Conservation (phyloP, 2,888 invertebrate genomes). For the Atethmia centrago region DNA sequence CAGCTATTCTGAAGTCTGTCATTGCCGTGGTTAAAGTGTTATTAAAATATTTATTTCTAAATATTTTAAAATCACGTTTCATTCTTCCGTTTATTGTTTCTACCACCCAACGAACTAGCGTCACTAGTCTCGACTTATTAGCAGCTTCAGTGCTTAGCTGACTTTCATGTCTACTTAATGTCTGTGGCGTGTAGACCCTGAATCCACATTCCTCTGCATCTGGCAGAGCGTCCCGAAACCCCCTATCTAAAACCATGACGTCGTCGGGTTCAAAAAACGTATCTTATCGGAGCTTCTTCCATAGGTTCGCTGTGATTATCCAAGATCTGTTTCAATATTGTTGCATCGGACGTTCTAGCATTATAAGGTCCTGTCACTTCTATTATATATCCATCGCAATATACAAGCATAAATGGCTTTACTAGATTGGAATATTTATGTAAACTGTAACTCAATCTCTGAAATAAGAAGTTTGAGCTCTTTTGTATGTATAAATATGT, state of each 20-base stretch:
- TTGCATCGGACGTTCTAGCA: conserved; percentile 1
- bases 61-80: too few species aligned
- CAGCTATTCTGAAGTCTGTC: conserved; percentile 38
- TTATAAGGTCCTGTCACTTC: too few species aligned
- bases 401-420: too few species aligned
- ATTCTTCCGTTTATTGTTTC: conserved; percentile 37
- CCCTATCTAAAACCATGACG: conserved; percentile 50
- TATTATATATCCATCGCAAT: too few species aligned
- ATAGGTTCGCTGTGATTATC: too few species aligned
- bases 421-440: conserved; percentile 1
- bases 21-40: conserved; percentile 31
- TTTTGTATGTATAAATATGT: conserved; percentile 21
- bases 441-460: conserved; percentile 20
- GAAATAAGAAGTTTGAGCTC: conserved; percentile 19
- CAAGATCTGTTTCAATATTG: conserved; percentile 13
- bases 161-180: conserved; percentile 32
- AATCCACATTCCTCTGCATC: conserved; percentile 41
- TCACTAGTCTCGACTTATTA: conserved; percentile 45
- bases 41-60: too few species aligned
- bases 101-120: conserved; percentile 45
- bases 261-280: conserved; percentile 38
- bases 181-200: conserved; percentile 35
- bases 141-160: conserved; percentile 44
- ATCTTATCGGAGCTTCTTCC: too few species aligned
- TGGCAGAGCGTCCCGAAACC: conserved; percentile 47